phyloP scores from a whole-genome alignment of 2,888 invertebrate genomes.

The Sipha maydis region DNA sequence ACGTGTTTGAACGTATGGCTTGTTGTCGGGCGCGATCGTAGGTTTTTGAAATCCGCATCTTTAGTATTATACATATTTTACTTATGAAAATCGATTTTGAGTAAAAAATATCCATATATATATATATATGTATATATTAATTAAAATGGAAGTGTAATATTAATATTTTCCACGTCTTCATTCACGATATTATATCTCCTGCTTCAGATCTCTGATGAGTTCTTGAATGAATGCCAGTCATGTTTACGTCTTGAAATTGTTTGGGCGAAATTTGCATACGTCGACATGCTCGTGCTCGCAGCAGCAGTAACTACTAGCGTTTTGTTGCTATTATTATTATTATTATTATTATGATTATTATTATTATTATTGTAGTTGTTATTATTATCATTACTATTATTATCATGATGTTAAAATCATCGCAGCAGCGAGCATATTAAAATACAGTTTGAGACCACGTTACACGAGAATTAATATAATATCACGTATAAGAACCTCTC shows the following conservation, averaged over 20 bases:
- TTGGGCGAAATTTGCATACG: background rate
- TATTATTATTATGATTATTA: background rate
- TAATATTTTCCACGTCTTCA: background rate
- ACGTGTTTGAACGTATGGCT: too few species aligned
- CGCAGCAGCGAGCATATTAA: background rate
- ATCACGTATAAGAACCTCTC: background rate
- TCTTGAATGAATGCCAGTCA: background rate
- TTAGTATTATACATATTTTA: background rate
- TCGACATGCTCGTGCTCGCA: background rate
- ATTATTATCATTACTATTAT: background rate
- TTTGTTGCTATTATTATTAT: too few species aligned
- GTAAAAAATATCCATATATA: background rate
- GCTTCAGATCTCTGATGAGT: background rate
- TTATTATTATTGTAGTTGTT: too few species aligned
- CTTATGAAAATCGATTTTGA: background rate
- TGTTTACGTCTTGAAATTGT: background rate
- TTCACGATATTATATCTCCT: background rate
- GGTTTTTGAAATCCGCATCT: too few species aligned
- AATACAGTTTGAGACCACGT: background rate
- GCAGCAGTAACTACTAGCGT: background rate
- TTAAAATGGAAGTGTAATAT: background rate
- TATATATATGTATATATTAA: too few species aligned
- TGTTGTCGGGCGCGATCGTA: too few species aligned
- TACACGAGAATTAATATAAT: background rate
- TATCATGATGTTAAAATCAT: background rate